Percentiles rank a stretch among this genome's conserved stretches.
Conservation (phyloP, 2,113 vertebrate species). For the Silurus meridionalis region DNA sequence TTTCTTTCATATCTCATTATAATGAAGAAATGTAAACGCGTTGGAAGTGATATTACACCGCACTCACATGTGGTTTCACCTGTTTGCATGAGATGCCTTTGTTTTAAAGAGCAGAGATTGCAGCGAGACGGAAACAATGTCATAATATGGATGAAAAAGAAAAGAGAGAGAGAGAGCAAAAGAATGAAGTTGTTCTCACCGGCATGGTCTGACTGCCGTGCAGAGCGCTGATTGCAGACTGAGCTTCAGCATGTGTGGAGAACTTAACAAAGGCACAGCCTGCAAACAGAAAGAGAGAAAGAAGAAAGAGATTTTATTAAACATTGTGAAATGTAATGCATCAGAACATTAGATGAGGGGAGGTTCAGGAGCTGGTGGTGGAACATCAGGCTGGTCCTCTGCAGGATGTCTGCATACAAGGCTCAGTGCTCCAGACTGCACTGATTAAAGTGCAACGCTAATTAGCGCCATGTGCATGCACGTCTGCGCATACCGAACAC, state of each 20-base stretch:
- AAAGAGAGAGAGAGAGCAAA: background rate
- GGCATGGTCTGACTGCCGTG: slow-evolving; percentile 99
- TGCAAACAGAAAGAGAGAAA: slow-evolving; percentile 62
- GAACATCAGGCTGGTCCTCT: slow-evolving; percentile 50
- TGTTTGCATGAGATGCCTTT: background rate
- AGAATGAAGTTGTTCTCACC: slow-evolving; percentile 77
- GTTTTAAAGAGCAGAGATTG: background rate
- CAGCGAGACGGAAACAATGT: background rate
- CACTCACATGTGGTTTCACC: background rate
- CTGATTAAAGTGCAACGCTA: slow-evolving; percentile 74
- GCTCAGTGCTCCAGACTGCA: slow-evolving; percentile 65
- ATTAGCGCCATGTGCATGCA: slow-evolving; percentile 67
- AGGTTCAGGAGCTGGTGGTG: slow-evolving; percentile 43
- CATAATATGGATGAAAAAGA: background rate
- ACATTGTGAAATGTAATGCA: slow-evolving; percentile 52
- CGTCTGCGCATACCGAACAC: slow-evolving; percentile 70
- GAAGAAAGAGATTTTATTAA: slow-evolving; percentile 36
- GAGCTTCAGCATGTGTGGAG: slow-evolving; percentile 95
- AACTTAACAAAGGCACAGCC: slow-evolving; percentile 99
- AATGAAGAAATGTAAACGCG: background rate
- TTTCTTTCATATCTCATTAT: background rate
- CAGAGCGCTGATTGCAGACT: slow-evolving; percentile 95
- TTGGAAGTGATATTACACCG: background rate
- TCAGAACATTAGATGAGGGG: slow-evolving; percentile 56
- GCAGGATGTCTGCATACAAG: slow-evolving; percentile 60